Conservation (phyloP, 2,888 invertebrate species). For the Hyposoter dolosus region DNA sequence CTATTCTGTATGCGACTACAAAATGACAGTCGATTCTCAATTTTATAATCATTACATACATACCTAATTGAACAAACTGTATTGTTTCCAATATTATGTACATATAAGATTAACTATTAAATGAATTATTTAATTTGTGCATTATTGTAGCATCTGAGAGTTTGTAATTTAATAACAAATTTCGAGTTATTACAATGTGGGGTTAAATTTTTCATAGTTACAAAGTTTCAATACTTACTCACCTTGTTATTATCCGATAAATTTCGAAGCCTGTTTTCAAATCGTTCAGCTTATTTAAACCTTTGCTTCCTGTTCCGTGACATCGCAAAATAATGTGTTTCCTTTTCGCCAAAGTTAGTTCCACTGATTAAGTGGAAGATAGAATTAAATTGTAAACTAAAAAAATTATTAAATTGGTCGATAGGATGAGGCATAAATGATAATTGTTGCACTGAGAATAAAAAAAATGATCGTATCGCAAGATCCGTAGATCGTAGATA, state of each 20-base stretch:
- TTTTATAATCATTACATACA: neutral
- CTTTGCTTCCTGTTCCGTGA: no score
- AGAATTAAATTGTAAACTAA: no score
- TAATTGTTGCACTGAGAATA: slow-evolving; percentile 11
- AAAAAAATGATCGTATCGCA: slow-evolving; percentile 46
- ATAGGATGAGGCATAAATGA: slow-evolving; percentile 37
- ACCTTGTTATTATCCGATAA: neutral
- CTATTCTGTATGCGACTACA: neutral
- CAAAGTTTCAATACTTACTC: slow-evolving; percentile 17
- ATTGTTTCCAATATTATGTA: slow-evolving; percentile 54
- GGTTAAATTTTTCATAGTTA: neutral
- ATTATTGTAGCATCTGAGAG: slow-evolving; percentile 29
- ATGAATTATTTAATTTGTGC: slow-evolving; percentile 58
- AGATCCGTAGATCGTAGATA: slow-evolving; percentile 63
- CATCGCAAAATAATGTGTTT: no score
- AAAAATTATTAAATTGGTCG: neutral
- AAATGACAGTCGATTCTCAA: neutral
- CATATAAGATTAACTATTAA: slow-evolving; percentile 59
- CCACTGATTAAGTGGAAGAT: no score
- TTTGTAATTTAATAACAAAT: slow-evolving; percentile 65
- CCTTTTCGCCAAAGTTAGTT: no score
- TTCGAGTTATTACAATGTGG: slow-evolving; percentile 6
- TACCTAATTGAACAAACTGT: slow-evolving; percentile 38
- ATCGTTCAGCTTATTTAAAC: no score
- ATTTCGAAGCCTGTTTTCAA: neutral